Conservation (phyloP, 2,888 invertebrate species). For the Hydrotaea cyrtoneurina region DNA sequence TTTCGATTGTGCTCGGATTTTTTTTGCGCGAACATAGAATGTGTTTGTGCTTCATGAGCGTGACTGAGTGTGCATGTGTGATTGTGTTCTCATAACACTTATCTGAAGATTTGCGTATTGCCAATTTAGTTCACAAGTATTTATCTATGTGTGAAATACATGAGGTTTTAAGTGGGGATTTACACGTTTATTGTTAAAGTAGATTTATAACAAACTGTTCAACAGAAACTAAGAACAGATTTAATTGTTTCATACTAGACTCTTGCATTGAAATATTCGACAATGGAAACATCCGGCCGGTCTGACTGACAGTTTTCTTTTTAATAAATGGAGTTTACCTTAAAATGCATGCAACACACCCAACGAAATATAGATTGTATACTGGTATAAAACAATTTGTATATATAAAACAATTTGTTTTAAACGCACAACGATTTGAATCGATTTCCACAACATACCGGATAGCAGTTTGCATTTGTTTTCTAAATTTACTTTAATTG, state of each 20-base stretch:
- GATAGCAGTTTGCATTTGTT: neutral
- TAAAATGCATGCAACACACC: too few relatives aligned
- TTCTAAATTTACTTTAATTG: neutral
- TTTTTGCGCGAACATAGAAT: neutral
- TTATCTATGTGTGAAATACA: slow-evolving; percentile 26
- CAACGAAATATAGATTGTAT: too few relatives aligned
- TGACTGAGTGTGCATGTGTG: slow-evolving; percentile 19
- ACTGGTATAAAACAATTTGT: too few relatives aligned
- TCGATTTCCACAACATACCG: too few relatives aligned
- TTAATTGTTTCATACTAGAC: neutral
- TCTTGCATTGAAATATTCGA: neutral
- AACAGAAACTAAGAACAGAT: slow-evolving; percentile 8
- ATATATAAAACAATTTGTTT: too few relatives aligned
- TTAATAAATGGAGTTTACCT: too few relatives aligned
- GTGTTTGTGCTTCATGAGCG: neutral
- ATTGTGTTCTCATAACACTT: slow-evolving; percentile 43
- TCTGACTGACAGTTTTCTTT: too few relatives aligned
- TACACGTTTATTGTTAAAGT: slow-evolving; percentile 41
- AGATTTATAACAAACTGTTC: slow-evolving; percentile 18
- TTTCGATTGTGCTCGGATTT: slow-evolving; percentile 45
- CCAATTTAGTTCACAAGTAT: slow-evolving; percentile 45
- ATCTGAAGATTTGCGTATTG: slow-evolving; percentile 54
- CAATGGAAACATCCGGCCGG: too few relatives aligned
- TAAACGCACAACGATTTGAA: too few relatives aligned
- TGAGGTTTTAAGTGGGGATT: slow-evolving; percentile 46